Base-by-base conservation (phyloP, 2,113 vertebrate species). In the Plectropomus leopardus region DNA sequence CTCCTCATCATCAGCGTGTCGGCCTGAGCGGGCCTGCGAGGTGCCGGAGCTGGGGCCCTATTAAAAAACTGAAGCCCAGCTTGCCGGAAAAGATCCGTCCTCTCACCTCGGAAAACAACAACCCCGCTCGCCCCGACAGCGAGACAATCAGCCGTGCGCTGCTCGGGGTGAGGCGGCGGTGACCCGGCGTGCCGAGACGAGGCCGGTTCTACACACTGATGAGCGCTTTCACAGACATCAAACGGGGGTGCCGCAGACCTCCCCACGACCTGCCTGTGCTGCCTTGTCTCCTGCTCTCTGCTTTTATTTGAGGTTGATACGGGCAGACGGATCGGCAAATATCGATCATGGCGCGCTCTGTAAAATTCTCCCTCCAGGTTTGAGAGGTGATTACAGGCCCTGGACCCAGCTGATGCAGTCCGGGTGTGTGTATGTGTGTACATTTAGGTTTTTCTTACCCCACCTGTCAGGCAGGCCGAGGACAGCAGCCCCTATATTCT, bases 151-250 rank as follows among this genome's bases (percentile, higher is more conserved):
- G 90, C 83, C 84, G 63, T 85, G 88, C 61, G 24, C 86, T 76
- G 89, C 86, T 78, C 84, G 8, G 83, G 92, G 92, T 89, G 93
- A 91, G 87, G 75, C 69, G 28, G 88, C 81, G 42, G 77, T 92
- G 91, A 93, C 92, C 90, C 53, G 82, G 82, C 69, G 84, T 86
- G 90, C 91, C 78, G 73, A 84, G 88, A 84, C 76, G 85, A 92
- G 81, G 80, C 83, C 74, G 53, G 32, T 86, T 86, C 91, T 69
- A 83, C 90, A 91, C 87, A 92, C 91, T 93, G 93, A 94, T 91
- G 93, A 94, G 93, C 23, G 68, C 88, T 90, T 91, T 89, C 87
- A 57, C 93, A 92, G 88, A 94, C 93, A 94, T 94, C 94, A 94
- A 92, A 94, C 89, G 80, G 80, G 78, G 81, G 77, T 44, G 72